These are phyloP conservation scores for Tipula confusa DNA, from an alignment of 2,888 invertebrate species.

Conservation along the genomic window DNA sequence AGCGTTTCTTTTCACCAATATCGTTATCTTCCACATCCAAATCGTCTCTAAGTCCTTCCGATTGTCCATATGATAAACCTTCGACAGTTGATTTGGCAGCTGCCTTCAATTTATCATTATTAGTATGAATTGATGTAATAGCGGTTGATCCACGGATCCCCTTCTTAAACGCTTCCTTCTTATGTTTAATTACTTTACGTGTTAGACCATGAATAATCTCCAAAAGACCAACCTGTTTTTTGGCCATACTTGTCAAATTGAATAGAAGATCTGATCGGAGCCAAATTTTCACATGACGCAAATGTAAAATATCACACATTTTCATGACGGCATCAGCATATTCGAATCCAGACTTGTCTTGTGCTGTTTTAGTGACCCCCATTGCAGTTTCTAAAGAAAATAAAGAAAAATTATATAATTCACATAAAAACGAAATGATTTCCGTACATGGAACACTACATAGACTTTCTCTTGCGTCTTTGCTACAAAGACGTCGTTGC, in stretches of 20 bases:
- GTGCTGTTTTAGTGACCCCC: constrained; percentile 80
- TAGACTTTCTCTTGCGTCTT: background rate
- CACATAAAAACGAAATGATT: background rate
- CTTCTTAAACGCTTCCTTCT: constrained; percentile 68
- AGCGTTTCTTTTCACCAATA: constrained; percentile 73
- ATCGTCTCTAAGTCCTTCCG: constrained; percentile 71
- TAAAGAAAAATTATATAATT: background rate
- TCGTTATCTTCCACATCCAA: constrained; percentile 73
- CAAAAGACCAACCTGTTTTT: constrained; percentile 68
- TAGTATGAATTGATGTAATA: constrained; percentile 41
- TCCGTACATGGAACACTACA: background rate
- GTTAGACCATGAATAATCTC: constrained; percentile 75
- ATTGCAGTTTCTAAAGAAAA: constrained; percentile 71
- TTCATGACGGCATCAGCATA: constrained; percentile 87
- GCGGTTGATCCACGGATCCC: constrained; percentile 56
- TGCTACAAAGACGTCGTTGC: background rate
- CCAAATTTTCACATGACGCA: constrained; percentile 76
- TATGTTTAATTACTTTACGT: constrained; percentile 70
- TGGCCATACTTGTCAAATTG: constrained; percentile 69
- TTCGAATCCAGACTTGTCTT: constrained; percentile 75
- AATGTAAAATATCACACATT: constrained; percentile 80
- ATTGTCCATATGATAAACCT: constrained; percentile 67
- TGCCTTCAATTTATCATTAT: constrained; percentile 35
- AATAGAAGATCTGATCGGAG: constrained; percentile 73
- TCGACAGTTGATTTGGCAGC: constrained; percentile 51